Conservation (phyloP, 2,113 vertebrate genomes). For the Callorhinus ursinus region DNA sequence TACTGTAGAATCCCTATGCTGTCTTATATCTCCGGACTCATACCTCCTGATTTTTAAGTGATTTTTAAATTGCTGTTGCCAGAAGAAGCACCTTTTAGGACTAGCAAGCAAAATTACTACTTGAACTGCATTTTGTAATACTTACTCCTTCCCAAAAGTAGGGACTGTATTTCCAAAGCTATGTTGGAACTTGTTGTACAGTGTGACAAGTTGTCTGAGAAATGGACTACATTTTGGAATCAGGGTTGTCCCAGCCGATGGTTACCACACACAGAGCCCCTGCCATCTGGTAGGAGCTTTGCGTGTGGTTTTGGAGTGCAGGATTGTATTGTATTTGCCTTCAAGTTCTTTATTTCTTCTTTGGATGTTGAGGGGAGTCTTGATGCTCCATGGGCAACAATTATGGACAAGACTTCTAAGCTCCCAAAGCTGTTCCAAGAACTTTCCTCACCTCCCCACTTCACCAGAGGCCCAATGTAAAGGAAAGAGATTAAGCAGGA, state of each 20-base stretch:
- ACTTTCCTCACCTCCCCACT: background rate
- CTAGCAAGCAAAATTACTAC: background rate
- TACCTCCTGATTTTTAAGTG: slow-evolving; percentile 23
- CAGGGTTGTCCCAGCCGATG: background rate
- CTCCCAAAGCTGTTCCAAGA: background rate
- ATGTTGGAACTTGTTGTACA: background rate
- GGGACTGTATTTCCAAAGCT: background rate
- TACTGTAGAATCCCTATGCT: background rate
- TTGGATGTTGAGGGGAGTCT: background rate
- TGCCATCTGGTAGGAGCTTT: background rate
- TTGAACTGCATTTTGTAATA: background rate
- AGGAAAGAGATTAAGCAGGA: background rate
- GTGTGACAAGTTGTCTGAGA: background rate
- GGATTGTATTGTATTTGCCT: background rate
- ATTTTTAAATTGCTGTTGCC: slow-evolving; percentile 46
- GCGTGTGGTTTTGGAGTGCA: accelerated
- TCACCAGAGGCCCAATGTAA: background rate
- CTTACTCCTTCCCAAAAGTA: background rate
- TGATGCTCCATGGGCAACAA: background rate
- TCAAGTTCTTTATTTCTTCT: background rate
- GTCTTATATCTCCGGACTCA: background rate
- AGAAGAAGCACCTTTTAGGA: background rate
- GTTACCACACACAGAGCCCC: background rate
- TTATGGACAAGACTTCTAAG: background rate
- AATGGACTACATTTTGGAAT: background rate